Base-by-base conservation (phyloP, 2,797 vertebrate genomes). In the Catamblyrhynchus diadema region DNA sequence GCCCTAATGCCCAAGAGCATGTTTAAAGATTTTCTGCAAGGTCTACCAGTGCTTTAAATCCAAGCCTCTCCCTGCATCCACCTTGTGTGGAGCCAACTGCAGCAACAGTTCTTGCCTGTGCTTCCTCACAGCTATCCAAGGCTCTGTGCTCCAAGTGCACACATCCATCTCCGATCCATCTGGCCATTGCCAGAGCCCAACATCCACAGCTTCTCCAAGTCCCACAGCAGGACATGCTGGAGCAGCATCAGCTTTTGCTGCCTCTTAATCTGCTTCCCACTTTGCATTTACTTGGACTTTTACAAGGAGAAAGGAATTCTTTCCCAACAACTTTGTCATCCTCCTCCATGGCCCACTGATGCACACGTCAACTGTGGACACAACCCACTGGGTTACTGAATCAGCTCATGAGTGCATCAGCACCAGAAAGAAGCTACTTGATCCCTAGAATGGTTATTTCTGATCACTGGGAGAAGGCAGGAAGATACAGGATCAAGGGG, bases 101-200 rank as follows among this genome's bases (percentile, higher is more conserved):
- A 37, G 9, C 42, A 8, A 5, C 3, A 1, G 24, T 24, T 86
- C 57, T 47, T 70, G 51, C 25, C 47, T 32, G 13, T 16, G 47
- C 56, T 47, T 35, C 48, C 27, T 44, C 23, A 30, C 3, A 8
- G 21, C 62, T 22, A 8, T 18, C 44, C 69, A 23, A 39, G 64
- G 45, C 27, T 41, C 60, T 24, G 6, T 19, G 27, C 24, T 35
- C 37, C 0, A 0, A 47, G 11, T 12, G n/a, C 16, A 28, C 0
- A 1, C 8, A 47, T 73, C 18, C 17, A 13, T 39, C 51, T 51
- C 0, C 0, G 18, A 11, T 66, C 35, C 39, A 12, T 4, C 35
- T 16, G 6, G 9, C 77, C 65, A 33, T 12, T 25, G 9, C 21
- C 47, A 45, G 56, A 81, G 18, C 24, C 17, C 48, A 59, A 14